Base-by-base conservation (phyloP, 2,113 vertebrate genomes). In the Arenaria interpres region DNA sequence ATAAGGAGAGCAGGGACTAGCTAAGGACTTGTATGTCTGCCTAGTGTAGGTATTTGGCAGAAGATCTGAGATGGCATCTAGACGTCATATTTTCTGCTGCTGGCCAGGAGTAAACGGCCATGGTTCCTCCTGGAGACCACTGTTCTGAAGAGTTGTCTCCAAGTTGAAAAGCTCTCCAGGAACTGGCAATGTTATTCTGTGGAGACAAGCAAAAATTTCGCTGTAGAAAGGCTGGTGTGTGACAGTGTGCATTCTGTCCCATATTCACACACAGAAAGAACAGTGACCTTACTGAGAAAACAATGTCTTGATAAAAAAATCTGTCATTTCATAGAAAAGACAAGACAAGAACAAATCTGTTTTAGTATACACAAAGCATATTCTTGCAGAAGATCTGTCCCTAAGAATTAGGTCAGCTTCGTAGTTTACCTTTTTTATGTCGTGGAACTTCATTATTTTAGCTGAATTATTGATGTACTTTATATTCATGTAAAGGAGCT, bases 371-470 rank as follows among this genome's bases (percentile, higher is more conserved):
- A 67, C 9, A 72, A 83, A 83, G 17, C 19, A 63, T 74, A 54
- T 68, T 72, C 20, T 35, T 85, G 51, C 24, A 86, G 64, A 54
- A 94, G 27, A 37, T 28, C 13, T 85, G 56, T 35, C 39, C 30
- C 30, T 77, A 68, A 91, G 41, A 96, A 95, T 81, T 51, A 93
- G n/a, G 62, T 92, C 33, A 88, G 9, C 48, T 69, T 92, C 89
- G 30, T 63, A 66, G 32, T 93, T 96, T 83, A 74, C 37, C 19
- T 81, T 92, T 85, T 89, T 22, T 41, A 73, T 78, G 68, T 74
- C 53, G 37, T 46, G 39, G 16, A 96, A 88, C 7, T 5, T 28
- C 14, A 50, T 77, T 84, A 35, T 88, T 84, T 54, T 89, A 77
- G 20, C 32, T 68, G n/a, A 92, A 93, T 83, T 92, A 64, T 94